Evolutionary conservation across 2,113 vertebrate species (phyloP), one percentile per base, ranked within the genome.

Genomic region (Dicerorhinus sumatrensis): DNA sequence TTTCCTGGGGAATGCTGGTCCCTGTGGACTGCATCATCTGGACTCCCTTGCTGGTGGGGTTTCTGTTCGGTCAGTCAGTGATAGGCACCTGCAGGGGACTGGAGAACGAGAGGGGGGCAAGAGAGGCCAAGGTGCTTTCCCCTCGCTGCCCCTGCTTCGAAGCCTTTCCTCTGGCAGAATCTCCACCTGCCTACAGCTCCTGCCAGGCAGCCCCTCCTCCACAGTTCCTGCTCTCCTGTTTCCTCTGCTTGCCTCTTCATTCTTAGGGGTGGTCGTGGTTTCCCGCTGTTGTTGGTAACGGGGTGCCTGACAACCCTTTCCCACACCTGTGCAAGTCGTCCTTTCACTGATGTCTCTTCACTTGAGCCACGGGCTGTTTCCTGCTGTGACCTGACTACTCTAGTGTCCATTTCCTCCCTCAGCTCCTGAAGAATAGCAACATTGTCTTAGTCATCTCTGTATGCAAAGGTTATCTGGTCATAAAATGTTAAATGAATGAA

Each of bases 401-500:
- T 3, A 60, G 46, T 17, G 27, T 85, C 23, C 39, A 33, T 89
- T 95, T 65, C 46, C 69, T 67, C 9, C 33, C 5, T 20, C 0
- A 82, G 31, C 39, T 73, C 23, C 48, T 69, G 23, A 31, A 83
- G 73, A 54, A 88, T 16, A 92, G 70, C 69, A 60, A 18, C 29
- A 11, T 46, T 60, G 63, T 69, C 48, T 69, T 25, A 27, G 29
- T 46, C 8, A 20, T 62, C 31, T 92, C 85, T 73, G n/a, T 33
- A n/a, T 39, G 21, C 39, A 73, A 72, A 96, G 67, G 11, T 63
- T 58, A 85, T 79, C 56, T 94, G 73, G 62, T 14, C 75, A n/a
- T 80, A 91, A 63, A 72, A 90, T 72, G 56, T 91, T 67, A 85
- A 79, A 18, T 39, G 73, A 91, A 56, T 96, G 67, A 80, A 85